Evolutionary conservation across 2,113 vertebrate species (phyloP).

Genomic region (Pseudois nayaur): DNA sequence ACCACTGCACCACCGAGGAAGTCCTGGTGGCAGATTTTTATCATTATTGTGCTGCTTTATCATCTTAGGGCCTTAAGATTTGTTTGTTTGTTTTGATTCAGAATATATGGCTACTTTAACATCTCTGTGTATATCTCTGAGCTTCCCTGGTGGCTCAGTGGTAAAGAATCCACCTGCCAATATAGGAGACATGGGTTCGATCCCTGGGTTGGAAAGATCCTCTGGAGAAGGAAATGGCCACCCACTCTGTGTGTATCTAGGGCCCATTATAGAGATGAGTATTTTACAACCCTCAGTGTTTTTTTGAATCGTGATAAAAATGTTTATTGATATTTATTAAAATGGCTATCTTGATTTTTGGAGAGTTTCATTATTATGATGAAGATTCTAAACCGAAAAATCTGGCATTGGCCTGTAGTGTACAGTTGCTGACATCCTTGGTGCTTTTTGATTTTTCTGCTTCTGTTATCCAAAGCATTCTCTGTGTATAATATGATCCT

Average conservation of each 20-base stretch:
- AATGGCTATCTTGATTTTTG: neutral
- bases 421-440: neutral
- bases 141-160: neutral
- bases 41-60: neutral
- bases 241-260: neutral
- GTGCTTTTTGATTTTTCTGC: neutral
- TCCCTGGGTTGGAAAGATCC: neutral
- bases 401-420: neutral
- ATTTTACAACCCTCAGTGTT: neutral
- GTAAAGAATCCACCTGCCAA: neutral
- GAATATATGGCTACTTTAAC: neutral
- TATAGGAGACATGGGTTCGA: neutral
- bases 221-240: neutral
- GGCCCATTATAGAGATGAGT: neutral
- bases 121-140: neutral
- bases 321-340: neutral
- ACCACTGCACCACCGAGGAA: neutral
- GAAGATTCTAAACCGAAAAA: neutral
- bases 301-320: neutral
- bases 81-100: neutral
- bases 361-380: neutral
- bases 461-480: neutral
- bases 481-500: neutral
- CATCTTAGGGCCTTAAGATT: neutral
- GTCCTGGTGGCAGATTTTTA: neutral